Conservation (phyloP, 2,888 invertebrate genomes). For the Nebria salina region DNA sequence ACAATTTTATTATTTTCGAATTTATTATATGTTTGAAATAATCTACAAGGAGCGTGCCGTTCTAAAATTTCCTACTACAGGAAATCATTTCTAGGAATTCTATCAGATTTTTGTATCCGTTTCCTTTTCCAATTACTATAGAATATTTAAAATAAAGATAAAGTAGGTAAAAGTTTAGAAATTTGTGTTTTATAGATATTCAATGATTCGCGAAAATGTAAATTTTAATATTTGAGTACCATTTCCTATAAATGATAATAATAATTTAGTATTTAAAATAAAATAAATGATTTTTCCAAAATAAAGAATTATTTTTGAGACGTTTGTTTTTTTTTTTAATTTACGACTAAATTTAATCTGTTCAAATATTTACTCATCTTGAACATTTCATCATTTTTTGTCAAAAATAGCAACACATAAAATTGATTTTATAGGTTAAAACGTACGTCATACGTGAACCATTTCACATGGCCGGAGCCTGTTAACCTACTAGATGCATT, state of each 20-base stretch:
- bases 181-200: no score
- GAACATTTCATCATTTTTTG: not conserved
- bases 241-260: no score
- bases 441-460: constrained; percentile 3
- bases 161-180: no score
- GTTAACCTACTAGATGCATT: constrained; percentile 24
- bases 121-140: not conserved
- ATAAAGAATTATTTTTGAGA: no score
- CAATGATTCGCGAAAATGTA: no score
- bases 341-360: not conserved
- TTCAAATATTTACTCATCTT: not conserved
- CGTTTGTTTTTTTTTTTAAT: not conserved
- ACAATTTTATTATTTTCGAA: not conserved
- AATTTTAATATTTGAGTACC: no score
- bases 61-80: not conserved
- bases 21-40: not conserved
- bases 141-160: no score
- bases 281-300: no score
- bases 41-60: no score
- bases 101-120: not conserved
- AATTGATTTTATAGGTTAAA: not conserved
- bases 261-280: no score
- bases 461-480: constrained; percentile 12
- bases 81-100: not conserved
- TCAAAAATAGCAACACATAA: not conserved